These are phyloP conservation scores for Falco biarmicus DNA, from an alignment of 2,797 vertebrate species.

Conservation along the genomic window DNA sequence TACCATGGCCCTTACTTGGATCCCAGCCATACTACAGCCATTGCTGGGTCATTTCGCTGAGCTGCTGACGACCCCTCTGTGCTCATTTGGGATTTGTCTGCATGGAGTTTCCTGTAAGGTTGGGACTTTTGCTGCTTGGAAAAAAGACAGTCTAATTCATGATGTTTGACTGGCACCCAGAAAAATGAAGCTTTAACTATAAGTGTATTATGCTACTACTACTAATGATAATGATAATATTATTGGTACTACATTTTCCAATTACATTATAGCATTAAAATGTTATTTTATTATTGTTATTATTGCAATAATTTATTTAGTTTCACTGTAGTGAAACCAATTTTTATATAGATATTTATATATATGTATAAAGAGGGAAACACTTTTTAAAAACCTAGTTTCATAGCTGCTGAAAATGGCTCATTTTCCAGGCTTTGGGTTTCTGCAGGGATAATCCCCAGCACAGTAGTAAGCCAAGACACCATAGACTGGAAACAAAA, in stretches of 20 bases:
- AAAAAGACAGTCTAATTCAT: not conserved
- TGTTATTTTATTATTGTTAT: constrained; percentile 12
- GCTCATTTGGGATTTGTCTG: not conserved
- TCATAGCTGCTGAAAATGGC: constrained; percentile 34
- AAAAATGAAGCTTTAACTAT: not conserved
- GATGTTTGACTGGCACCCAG: not conserved
- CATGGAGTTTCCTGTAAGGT: not conserved
- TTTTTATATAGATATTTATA: not conserved
- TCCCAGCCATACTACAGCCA: not conserved
- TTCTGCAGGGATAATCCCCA: constrained; percentile 56
- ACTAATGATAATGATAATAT: constrained; percentile 4
- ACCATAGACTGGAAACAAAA: constrained; percentile 50
- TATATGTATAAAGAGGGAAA: not conserved
- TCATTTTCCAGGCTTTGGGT: constrained; percentile 33
- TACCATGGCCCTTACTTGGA: not conserved
- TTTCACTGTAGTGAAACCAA: not conserved
- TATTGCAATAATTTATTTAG: not conserved
- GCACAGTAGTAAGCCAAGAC: constrained; percentile 49
- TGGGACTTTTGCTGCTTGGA: not conserved
- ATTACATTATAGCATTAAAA: not conserved
- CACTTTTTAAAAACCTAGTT: not conserved
- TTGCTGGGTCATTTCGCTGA: not conserved
- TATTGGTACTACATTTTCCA: constrained; percentile 5
- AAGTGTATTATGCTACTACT: not conserved
- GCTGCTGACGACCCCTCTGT: not conserved